A percentile compares a stretch with the other conserved stretches of the same genome.
phyloP scores from a whole-genome alignment of 1,140 invertebrate genomes.

The Zaprionus ornatus region DNA sequence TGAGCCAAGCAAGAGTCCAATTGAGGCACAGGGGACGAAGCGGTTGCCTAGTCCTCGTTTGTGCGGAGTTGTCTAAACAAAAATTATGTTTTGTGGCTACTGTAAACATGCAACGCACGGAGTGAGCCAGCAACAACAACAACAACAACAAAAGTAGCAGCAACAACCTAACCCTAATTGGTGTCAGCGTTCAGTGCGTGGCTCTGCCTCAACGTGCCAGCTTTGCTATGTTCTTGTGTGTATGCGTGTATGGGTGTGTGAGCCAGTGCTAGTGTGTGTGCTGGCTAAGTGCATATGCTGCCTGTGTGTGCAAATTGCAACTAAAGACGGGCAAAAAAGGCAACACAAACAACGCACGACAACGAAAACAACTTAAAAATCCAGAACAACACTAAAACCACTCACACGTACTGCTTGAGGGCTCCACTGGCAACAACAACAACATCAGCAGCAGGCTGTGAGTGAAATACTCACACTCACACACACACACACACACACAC shows the following conservation, averaged over 20 bases:
- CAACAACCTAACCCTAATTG: constrained; percentile 64
- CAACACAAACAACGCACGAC: constrained; percentile 69
- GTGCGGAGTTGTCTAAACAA: constrained; percentile 68
- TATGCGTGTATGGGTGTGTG: constrained; percentile 17
- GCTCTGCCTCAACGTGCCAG: constrained; percentile 13
- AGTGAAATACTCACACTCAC: constrained; percentile 22
- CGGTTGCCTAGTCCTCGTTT: constrained; percentile 20
- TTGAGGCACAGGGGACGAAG: not conserved
- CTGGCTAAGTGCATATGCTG: constrained; percentile 44
- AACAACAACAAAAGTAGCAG: constrained; percentile 11
- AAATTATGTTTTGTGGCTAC: constrained; percentile 80
- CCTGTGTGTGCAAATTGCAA: constrained; percentile 66
- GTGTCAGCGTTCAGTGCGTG: constrained; percentile 70
- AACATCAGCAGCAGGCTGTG: constrained; percentile 22
- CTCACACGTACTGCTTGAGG: constrained; percentile 74
- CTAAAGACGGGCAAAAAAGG: constrained; percentile 65
- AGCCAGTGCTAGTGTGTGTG: constrained; percentile 45
- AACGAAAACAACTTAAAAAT: constrained; percentile 83
- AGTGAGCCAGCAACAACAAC: constrained; percentile 45
- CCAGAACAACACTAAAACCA: constrained; percentile 81
- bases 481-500: constrained; percentile 4
- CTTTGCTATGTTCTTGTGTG: not conserved
- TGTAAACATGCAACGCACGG: constrained; percentile 77
- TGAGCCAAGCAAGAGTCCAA: not conserved
- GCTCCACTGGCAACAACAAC: constrained; percentile 33